A percentile compares a stretch with the other conserved stretches of the same genome.
phyloP scores from a whole-genome alignment of 2,113 vertebrate genomes.

The Engraulis encrasicolus region DNA sequence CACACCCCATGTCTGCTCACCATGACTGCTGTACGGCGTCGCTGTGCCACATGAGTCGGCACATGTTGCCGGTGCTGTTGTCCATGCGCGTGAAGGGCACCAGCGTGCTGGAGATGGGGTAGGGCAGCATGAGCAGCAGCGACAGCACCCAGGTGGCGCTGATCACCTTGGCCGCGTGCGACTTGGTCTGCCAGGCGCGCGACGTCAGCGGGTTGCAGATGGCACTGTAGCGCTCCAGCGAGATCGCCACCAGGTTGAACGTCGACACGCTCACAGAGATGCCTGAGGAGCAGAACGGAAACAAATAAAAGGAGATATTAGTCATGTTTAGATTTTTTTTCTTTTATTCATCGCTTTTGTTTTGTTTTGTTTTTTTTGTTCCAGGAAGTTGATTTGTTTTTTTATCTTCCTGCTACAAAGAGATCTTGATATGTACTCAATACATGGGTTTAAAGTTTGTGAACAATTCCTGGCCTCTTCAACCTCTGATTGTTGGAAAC shows the following conservation, averaged over 20 bases:
- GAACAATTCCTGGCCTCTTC: too few species aligned
- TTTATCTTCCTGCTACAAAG: too few species aligned
- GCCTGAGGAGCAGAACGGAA: constrained; percentile 68
- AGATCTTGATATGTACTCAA: too few species aligned
- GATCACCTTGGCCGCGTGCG: constrained; percentile 93
- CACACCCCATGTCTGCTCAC: constrained; percentile 72
- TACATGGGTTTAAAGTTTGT: too few species aligned
- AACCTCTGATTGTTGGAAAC: too few species aligned
- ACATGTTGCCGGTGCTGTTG: constrained; percentile 94
- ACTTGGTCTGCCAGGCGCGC: constrained; percentile 95
- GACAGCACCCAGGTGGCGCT: constrained; percentile 89
- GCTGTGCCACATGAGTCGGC: constrained; percentile 89
- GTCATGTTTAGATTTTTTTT: too few species aligned
- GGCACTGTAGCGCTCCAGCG: constrained; percentile 94
- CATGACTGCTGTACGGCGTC: constrained; percentile 88
- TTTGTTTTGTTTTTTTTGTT: too few species aligned
- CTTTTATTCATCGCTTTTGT: too few species aligned
- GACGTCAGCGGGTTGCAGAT: constrained; percentile 96
- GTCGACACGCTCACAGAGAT: constrained; percentile 95
- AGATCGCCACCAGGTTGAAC: constrained; percentile 96
- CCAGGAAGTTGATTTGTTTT: too few species aligned
- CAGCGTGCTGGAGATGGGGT: constrained; percentile 90
- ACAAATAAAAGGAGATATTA: too few species aligned
- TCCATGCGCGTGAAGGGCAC: constrained; percentile 86
- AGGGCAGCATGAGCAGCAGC: constrained; percentile 92